Base-by-base conservation (phyloP, 2,888 invertebrate species). In the Lucinisca nassula region DNA sequence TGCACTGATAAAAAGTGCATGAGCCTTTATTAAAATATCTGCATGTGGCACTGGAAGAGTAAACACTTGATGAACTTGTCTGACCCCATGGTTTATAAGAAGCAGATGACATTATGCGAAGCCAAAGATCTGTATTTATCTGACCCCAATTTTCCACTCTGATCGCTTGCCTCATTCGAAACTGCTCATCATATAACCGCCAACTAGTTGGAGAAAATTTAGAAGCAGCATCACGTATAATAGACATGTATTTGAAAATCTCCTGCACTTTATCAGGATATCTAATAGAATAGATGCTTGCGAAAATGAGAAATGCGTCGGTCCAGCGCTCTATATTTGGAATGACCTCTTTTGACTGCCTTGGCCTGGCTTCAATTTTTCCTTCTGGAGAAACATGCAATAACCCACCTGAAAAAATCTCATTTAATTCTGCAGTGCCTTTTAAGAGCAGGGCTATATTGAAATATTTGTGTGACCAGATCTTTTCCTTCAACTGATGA, bases 121-220 rank as follows among this genome's bases (percentile, higher is more conserved):
- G 67, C 82, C 85, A 82, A 27, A 85, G 75, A 38, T 85, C 82
- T 55, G 73, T 51, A 40, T 82, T 80, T 14, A 73, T n/a, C 4
- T 51, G 49, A 27, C 27, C 80, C 80, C 74, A 81, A 4, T 51
- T 24, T n/a, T 24, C 8, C 6, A 30, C 27, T 17, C 30, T 4
- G 30, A 37, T 76, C 27, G 37, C 38, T 38, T 80, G 84, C 14
- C 76, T 8, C 55, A 74, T 37, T 27, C 80, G n/a, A 74, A 81
- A 81, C 40, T 81, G 80, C 30, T 81, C 55, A 30, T 81, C 80
- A 58, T 81, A 74, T 70, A 17, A 24, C 14, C 73, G 24, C 74
- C 80, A 81, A 8, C 35, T 37, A 14, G 61, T 35, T 24, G 40
- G 8, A 3, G 35, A 30, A 21, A n/a, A 51, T 12, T 61, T 55